These are phyloP conservation scores for Seira ritae DNA, from an alignment of 2,888 invertebrate genomes.

Conservation along the genomic window DNA sequence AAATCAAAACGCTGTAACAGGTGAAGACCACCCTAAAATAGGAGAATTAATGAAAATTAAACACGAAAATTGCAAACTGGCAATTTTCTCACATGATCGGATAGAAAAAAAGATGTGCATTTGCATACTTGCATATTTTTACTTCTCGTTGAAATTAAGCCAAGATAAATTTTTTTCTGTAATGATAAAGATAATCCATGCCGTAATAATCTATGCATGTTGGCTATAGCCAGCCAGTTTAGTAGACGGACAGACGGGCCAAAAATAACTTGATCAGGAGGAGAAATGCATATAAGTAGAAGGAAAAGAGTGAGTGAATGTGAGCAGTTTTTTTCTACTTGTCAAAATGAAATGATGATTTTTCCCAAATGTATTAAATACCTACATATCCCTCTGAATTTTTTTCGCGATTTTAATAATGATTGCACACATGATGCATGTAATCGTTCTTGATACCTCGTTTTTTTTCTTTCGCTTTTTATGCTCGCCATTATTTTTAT, in stretches of 20 bases:
- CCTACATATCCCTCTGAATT: background rate
- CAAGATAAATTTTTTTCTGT: too few species aligned
- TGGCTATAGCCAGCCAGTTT: too few species aligned
- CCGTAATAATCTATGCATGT: too few species aligned
- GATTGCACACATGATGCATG: slow-evolving; percentile 29
- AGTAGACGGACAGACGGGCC: too few species aligned
- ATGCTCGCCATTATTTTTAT: slow-evolving; percentile 8
- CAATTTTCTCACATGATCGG: background rate
- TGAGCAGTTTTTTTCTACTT: background rate
- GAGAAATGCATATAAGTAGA: background rate
- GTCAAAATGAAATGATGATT: background rate
- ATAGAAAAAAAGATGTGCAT: background rate
- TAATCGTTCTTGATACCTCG: slow-evolving; percentile 24
- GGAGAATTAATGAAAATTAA: slow-evolving; percentile 42
- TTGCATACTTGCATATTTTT: slow-evolving; percentile 24
- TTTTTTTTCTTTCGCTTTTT: slow-evolving; percentile 27
- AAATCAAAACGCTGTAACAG: slow-evolving; percentile 37
- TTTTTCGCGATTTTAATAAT: slow-evolving; percentile 20
- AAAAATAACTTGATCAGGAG: background rate
- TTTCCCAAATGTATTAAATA: background rate
- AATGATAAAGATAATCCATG: too few species aligned
- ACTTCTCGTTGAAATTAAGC: background rate
- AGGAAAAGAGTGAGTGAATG: too few species aligned
- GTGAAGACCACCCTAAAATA: slow-evolving; percentile 45
- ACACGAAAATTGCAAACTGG: slow-evolving; percentile 20